Evolutionary conservation across 2,113 vertebrate species (phyloP).

Genomic region (Pollimyrus isidori): DNA sequence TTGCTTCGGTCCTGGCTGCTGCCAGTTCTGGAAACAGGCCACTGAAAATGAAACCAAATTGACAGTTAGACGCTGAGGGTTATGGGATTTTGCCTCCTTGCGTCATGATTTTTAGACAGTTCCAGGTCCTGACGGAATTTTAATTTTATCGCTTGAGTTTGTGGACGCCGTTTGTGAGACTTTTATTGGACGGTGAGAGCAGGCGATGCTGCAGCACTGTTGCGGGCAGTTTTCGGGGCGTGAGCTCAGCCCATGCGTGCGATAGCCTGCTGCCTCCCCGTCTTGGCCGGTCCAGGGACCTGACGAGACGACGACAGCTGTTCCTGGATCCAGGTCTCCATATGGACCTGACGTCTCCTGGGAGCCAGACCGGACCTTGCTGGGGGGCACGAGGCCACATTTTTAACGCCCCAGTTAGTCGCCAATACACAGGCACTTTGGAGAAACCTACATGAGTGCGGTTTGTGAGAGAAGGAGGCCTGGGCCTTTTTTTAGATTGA

Average conservation of each 20-base stretch:
- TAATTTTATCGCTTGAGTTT: not conserved
- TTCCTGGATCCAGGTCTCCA: constrained; percentile 15
- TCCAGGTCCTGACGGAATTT: not conserved
- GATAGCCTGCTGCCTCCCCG: not conserved
- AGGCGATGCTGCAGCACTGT: not conserved
- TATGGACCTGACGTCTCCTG: constrained; percentile 24
- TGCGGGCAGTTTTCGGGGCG: not conserved
- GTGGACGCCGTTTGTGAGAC: not conserved
- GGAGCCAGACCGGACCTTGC: not conserved
- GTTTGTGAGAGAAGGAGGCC: not conserved
- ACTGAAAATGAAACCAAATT: not conserved
- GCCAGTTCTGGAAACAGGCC: not conserved
- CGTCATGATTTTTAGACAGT: not conserved
- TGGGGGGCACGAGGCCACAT: not conserved
- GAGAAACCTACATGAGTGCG: not conserved
- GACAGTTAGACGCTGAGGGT: not conserved
- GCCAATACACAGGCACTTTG: not conserved
- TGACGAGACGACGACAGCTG: constrained; percentile 20
- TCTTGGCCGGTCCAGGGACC: not conserved
- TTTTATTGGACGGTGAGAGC: not conserved
- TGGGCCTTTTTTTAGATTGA: not conserved
- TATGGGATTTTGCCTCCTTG: not conserved
- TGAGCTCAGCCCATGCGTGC: not conserved
- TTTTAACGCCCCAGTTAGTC: constrained; percentile 25
- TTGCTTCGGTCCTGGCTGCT: not conserved